Conservation (phyloP, 37 sponge, comb jelly and placozoan species). For the Crambe crambe region DNA sequence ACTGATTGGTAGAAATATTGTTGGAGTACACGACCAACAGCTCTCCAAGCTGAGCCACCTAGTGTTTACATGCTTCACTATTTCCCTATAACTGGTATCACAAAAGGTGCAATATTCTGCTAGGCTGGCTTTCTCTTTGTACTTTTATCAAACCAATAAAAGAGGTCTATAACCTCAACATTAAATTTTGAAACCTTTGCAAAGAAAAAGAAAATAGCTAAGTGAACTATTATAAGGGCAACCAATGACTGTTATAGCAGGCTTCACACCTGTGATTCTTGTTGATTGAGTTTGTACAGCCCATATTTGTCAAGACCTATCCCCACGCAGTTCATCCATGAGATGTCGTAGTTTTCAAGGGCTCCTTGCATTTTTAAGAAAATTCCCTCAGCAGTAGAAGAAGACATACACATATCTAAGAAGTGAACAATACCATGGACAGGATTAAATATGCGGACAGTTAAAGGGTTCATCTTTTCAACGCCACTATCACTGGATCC, state of each 20-base stretch:
- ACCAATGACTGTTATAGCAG: no score
- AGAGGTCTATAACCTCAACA: slow-evolving; percentile 59
- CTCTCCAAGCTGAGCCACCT: slow-evolving; percentile 62
- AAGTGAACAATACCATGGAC: slow-evolving; percentile 44
- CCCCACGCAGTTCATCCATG: slow-evolving; percentile 61
- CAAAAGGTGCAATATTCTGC: slow-evolving; percentile 48
- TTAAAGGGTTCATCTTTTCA: slow-evolving; percentile 68
- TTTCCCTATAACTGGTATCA: slow-evolving; percentile 51
- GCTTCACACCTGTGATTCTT: slow-evolving; percentile 66
- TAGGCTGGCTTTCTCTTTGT: slow-evolving; percentile 40
- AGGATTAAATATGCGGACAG: slow-evolving; percentile 41
- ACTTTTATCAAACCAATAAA: slow-evolving; percentile 61
- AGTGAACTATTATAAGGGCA: no score
- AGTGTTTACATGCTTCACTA: slow-evolving; percentile 56
- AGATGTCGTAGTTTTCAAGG: not conserved
- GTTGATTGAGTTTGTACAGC: no score
- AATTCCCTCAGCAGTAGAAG: slow-evolving; percentile 50
- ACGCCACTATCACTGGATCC: slow-evolving; percentile 72
- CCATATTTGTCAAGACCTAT: slow-evolving; percentile 64
- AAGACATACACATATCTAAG: slow-evolving; percentile 26
- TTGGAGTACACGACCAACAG: no score
- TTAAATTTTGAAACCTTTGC: slow-evolving; percentile 31
- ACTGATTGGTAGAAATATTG: no score
- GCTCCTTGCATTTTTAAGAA: slow-evolving; percentile 54
- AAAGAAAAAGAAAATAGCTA: no score